phyloP scores from a whole-genome alignment of 2,113 vertebrate genomes.

The Amazona vittata region DNA sequence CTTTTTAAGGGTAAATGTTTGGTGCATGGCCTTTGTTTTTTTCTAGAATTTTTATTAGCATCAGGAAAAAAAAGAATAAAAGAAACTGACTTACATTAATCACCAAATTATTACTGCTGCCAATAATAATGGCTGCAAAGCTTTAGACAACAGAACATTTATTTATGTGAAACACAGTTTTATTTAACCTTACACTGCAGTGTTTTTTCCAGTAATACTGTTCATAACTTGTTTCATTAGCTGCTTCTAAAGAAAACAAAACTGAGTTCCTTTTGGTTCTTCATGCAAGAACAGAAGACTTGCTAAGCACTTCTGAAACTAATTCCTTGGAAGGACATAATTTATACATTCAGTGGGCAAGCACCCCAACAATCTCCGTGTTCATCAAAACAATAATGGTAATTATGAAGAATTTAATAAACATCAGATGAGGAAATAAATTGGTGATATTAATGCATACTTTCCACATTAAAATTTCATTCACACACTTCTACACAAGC shows the following conservation, averaged over 20 bases:
- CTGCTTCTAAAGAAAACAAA: background rate
- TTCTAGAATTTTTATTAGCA: background rate
- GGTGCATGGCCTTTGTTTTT: background rate
- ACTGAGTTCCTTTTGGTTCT: background rate
- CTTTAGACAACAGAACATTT: background rate
- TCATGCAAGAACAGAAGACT: background rate
- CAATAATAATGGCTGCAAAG: conserved; percentile 36
- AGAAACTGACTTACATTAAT: background rate
- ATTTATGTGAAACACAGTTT: background rate
- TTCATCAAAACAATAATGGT: background rate
- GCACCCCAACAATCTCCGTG: background rate
- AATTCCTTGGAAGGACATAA: background rate
- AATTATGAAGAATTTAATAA: background rate
- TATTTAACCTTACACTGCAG: background rate
- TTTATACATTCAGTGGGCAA: background rate
- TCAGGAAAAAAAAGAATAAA: background rate
- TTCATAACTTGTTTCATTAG: background rate
- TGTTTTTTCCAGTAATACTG: background rate
- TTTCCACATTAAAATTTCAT: background rate
- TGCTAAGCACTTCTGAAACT: background rate
- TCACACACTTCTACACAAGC: background rate
- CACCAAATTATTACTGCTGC: background rate
- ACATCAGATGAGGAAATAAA: background rate
- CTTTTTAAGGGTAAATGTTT: background rate
- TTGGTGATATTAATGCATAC: background rate